Conservation (phyloP, 2,888 invertebrate genomes). For the Amphipyra tragopoginis region DNA sequence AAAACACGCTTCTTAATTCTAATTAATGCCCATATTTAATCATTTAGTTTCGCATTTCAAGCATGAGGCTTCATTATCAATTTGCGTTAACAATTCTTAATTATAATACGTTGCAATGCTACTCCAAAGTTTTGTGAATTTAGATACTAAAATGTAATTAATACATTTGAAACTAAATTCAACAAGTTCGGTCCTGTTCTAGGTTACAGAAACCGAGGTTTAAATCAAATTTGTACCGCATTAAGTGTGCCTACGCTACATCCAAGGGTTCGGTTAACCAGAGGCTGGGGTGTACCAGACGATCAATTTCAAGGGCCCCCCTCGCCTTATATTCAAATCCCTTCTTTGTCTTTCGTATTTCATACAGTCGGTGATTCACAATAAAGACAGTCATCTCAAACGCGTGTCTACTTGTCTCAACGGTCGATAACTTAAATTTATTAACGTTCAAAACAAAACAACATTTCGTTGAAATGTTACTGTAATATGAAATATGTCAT, state of each 20-base stretch:
- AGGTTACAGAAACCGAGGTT: slow-evolving; percentile 58
- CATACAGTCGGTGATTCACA: slow-evolving; percentile 84
- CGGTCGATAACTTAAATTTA: slow-evolving; percentile 53
- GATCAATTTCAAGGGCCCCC: slow-evolving; percentile 89
- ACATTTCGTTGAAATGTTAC: slow-evolving; percentile 6
- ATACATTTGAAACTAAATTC: slow-evolving; percentile 41
- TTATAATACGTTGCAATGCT: slow-evolving; percentile 25
- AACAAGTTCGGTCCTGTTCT: slow-evolving; percentile 51
- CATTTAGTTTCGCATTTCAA: slow-evolving; percentile 28
- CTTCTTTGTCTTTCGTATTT: slow-evolving; percentile 87
- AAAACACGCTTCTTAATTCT: slow-evolving; percentile 24
- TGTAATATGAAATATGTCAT: slow-evolving; percentile 4
- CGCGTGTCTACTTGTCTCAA: slow-evolving; percentile 56
- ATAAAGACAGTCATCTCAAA: slow-evolving; percentile 67
- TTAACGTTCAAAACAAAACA: slow-evolving; percentile 32
- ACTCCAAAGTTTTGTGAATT: slow-evolving; percentile 9
- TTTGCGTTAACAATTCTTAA: slow-evolving; percentile 23
- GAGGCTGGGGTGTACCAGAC: slow-evolving; percentile 82
- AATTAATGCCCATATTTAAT: slow-evolving; percentile 39
- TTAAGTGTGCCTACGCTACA: slow-evolving; percentile 76
- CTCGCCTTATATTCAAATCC: slow-evolving; percentile 87
- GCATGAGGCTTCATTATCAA: slow-evolving; percentile 22
- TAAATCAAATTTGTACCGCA: slow-evolving; percentile 87
- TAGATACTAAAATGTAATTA: slow-evolving; percentile 27
- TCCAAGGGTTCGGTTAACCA: slow-evolving; percentile 84